Conservation (phyloP, 2,113 vertebrate genomes). For the Astatoreochromis straeleni region DNA sequence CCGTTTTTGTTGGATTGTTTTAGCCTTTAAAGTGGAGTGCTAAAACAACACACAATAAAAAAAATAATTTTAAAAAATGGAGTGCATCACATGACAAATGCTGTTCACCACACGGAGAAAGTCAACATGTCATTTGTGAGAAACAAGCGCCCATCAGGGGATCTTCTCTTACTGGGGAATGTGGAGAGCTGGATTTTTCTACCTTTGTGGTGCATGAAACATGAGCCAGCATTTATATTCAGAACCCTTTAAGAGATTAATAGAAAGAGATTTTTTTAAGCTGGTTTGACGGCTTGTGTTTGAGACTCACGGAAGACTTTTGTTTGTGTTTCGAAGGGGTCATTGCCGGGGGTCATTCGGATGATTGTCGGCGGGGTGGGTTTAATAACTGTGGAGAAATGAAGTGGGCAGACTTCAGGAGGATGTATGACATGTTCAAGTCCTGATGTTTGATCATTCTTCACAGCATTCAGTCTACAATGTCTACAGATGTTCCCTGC, state of each 20-base stretch:
- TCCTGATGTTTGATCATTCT: background rate
- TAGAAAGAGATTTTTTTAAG: background rate
- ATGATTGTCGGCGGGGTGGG: conserved; percentile 67
- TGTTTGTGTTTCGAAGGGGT: conserved; percentile 66
- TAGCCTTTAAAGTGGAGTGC: background rate
- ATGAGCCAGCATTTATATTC: conserved; percentile 18
- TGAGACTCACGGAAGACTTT: conserved; percentile 71
- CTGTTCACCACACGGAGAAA: background rate
- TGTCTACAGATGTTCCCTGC: background rate
- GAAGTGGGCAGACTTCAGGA: conserved; percentile 9
- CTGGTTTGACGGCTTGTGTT: background rate
- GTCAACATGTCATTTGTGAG: conserved; percentile 34
- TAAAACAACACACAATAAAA: background rate
- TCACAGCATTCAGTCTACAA: background rate
- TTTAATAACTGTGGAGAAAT: conserved; percentile 61
- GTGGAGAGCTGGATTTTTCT: background rate
- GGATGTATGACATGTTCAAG: conserved; percentile 19
- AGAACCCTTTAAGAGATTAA: background rate
- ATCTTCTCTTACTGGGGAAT: background rate
- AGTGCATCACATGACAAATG: background rate
- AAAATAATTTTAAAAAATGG: accelerated
- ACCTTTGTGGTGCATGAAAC: conserved; percentile 9
- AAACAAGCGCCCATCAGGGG: background rate
- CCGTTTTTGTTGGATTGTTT: background rate
- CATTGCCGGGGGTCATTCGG: conserved; percentile 56